Conservation (phyloP, 2,113 vertebrate genomes). For the Sinocyclocheilus maitianheensis region DNA sequence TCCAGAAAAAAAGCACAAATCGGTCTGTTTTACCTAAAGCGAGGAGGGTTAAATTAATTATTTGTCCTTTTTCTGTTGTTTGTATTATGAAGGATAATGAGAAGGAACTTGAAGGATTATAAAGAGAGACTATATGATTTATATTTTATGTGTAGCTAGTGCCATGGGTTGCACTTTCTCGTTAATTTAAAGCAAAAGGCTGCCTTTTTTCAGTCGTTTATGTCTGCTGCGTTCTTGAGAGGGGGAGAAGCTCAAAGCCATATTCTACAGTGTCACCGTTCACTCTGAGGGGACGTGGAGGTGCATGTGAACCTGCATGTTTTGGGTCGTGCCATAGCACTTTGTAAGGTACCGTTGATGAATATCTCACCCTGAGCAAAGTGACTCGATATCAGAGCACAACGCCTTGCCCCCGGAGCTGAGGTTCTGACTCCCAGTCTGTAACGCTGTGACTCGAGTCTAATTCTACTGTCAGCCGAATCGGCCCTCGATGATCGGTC, state of each 20-base stretch:
- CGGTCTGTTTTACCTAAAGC: conserved; percentile 77
- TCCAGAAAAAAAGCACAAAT: conserved; percentile 92
- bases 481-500: conserved; percentile 21
- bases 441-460: conserved; percentile 35
- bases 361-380: conserved; percentile 42
- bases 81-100: conserved; percentile 55
- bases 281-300: conserved; percentile 28
- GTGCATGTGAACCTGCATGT: conserved; percentile 38
- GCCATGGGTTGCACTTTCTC: conserved; percentile 55
- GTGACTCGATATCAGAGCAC: conserved; percentile 48
- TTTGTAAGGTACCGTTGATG: conserved; percentile 25
- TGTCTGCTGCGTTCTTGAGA: conserved; percentile 13
- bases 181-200: conserved; percentile 57
- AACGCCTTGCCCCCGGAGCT: not conserved
- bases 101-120: conserved; percentile 62
- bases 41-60: conserved; percentile 42
- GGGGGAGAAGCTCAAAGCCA: conserved; percentile 51
- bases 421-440: conserved; percentile 33
- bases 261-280: conserved; percentile 42
- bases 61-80: conserved; percentile 73
- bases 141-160: conserved; percentile 52
- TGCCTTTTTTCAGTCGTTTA: conserved; percentile 50
- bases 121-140: conserved; percentile 51
- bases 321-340: not conserved
- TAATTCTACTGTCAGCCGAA: conserved; percentile 43